phyloP scores from a whole-genome alignment of 2,888 invertebrate genomes.

The Drosophila putrida region DNA sequence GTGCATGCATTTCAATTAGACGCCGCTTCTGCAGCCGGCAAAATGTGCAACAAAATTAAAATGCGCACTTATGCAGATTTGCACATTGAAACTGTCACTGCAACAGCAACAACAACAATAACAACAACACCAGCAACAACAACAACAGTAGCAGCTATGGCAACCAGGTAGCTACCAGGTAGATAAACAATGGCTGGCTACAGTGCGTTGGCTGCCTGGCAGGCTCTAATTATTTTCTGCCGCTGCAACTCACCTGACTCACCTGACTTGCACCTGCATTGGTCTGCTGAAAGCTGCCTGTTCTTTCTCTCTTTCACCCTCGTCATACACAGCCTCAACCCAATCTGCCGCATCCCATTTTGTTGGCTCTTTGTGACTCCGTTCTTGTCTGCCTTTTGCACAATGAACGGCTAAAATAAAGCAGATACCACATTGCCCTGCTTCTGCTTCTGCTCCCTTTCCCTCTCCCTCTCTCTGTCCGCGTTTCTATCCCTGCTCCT shows the following conservation, averaged over 20 bases:
- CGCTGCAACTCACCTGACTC: conserved; percentile 58
- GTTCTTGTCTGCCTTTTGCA: conserved; percentile 60
- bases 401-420: conserved; percentile 76
- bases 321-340: neutral
- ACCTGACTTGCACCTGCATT: conserved; percentile 49
- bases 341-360: conserved; percentile 9
- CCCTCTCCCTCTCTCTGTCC: neutral
- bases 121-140: conserved; percentile 12
- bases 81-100: conserved; percentile 81
- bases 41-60: conserved; percentile 82
- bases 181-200: conserved; percentile 50
- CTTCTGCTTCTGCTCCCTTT: neutral
- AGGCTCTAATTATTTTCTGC: conserved; percentile 80
- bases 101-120: conserved; percentile 43
- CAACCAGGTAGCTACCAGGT: conserved; percentile 35
- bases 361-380: conserved; percentile 52
- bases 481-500: neutral
- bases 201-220: conserved; percentile 44
- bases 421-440: conserved; percentile 48
- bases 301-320: neutral
- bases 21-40: conserved; percentile 69
- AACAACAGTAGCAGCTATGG: conserved; percentile 37
- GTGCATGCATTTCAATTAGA: conserved; percentile 79
- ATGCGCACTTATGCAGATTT: conserved; percentile 82
- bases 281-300: conserved; percentile 6